phyloP scores from a whole-genome alignment of 2,888 invertebrate species.

The Mylabris sibirica region DNA sequence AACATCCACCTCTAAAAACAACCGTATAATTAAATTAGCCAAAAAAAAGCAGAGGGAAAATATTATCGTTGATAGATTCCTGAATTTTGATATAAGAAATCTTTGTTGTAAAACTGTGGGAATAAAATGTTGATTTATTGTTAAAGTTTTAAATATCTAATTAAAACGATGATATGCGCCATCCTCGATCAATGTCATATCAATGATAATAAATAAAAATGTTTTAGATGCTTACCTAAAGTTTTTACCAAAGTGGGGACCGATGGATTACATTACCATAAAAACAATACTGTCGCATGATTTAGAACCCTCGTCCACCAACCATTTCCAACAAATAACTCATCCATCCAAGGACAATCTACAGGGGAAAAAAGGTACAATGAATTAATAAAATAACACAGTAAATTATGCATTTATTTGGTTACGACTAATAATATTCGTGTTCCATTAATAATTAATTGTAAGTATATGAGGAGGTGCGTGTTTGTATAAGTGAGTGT shows the following conservation, averaged over 20 bases:
- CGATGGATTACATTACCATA: constrained; percentile 50
- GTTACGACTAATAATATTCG: background rate
- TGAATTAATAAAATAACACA: background rate
- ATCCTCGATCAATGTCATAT: constrained; percentile 55
- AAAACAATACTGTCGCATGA: constrained; percentile 52
- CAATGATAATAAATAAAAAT: constrained; percentile 51
- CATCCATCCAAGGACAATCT: constrained; percentile 30
- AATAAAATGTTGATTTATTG: constrained; percentile 50
- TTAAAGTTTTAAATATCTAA: constrained; percentile 45
- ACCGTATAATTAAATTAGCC: constrained; percentile 52
- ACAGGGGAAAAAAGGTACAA: constrained; percentile 1
- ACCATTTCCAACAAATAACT: constrained; percentile 48
- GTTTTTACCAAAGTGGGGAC: constrained; percentile 43
- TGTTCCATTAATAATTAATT: constrained; percentile 3
- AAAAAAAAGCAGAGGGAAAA: constrained; percentile 10
- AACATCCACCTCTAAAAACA: constrained; percentile 38
- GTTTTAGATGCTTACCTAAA: constrained; percentile 44
- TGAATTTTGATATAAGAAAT: constrained; percentile 32
- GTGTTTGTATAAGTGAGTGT: too few relatives aligned
- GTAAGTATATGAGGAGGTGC: background rate
- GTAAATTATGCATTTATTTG: background rate
- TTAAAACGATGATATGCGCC: constrained; percentile 50
- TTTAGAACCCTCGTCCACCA: constrained; percentile 38
- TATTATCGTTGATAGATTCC: constrained; percentile 35
- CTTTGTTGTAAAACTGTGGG: constrained; percentile 39